Base-by-base conservation (phyloP, 2,797 vertebrate genomes). In the Crax fasciolata region DNA sequence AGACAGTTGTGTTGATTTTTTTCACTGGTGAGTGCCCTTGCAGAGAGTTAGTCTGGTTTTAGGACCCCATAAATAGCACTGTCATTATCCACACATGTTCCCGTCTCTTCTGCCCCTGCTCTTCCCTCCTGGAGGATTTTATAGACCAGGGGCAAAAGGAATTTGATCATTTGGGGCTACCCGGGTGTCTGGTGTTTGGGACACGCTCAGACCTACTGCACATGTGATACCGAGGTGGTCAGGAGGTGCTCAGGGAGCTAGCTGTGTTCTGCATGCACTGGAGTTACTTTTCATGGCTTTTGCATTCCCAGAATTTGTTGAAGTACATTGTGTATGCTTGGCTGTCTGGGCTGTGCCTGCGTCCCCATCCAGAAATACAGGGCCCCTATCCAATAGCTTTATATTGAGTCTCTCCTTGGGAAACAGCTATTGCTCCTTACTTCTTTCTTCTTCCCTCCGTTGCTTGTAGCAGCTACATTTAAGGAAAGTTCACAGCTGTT, bases 21-120 rank as follows among this genome's bases (percentile, higher is more conserved):
- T 92, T 35, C 46, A 85, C 41, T 52, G 54, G 41, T 49, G 32
- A 79, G 32, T 61, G 71, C 52, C 88, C 74, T 74, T 87, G 77
- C 75, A 83, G 77, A 70, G 82, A 74, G 41, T 73, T 78, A 38
- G 54, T 79, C 83, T 92, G 74, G 62, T 93, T 89, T 85, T 84
- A 90, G 81, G 77, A 84, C 68, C 62, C 65, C 72, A 67, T 94
- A 93, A 94, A 94, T 73, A 91, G 70, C 27, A 30, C 55, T 92
- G 74, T 63, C 77, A 67, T 91, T 90, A 95, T 68, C 90, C 93
- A 89, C 88, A 79, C 61, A 67, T 55, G 28, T 94, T 96, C 88
- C 55, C 86, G 48, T 90, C n/a, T 66, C 11, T 74, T 83, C 58
- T 62, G 83, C 62, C 72, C 25, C 65, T 70, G 52, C 35, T 9